Evolutionary conservation across 2,113 vertebrate species (phyloP), one percentile per base, ranked within the genome.

Genomic region (Centropus unirufus): DNA sequence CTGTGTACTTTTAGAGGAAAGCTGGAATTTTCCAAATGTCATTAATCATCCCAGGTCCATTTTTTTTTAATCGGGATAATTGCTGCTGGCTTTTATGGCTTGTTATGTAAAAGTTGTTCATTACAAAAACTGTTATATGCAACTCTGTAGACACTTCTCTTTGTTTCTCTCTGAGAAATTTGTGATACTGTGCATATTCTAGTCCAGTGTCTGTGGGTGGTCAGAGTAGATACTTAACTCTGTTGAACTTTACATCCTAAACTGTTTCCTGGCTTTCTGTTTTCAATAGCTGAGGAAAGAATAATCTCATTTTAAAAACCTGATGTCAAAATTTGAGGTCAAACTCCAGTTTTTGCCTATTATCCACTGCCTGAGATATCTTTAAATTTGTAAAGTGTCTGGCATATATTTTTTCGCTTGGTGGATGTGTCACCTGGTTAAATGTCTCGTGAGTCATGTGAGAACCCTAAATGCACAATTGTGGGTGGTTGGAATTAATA

Each of bases 361-460:
- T 89, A 34, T 18, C 30, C 16, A 7, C 52, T 89, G 54, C 74
- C 34, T 66, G 29, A 63, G 22, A 39, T 75, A 57, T 66, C 90
- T 92, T 72, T 76, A 61, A 40, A 57, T n/a, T 92, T 89, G 62
- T 34, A 64, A 92, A 92, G 44, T 52, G 75, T 84, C 78, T 91
- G 90, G 87, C 81, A n/a, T 24, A 3, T 83, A 39, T 82, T 79
- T 89, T 64, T 12, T 84, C 29, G 52, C 66, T 22, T 82, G 54
- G 30, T 72, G 42, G 52, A 84, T 20, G 13, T 52, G 47, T 95
- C 52, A n/a, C 75, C 61, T 89, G 6, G 1, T 75, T 67, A 70
- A 69, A 67, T 70, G 47, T 92, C 77, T 54, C 73, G 23, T 21
- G 63, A 83, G 55, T 86, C 80, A 78, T 75, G 84, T 75, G 87